A percentile compares a stretch with the other conserved stretches of the same genome.
Conservation (phyloP, 2,113 vertebrate genomes). For the Antigone vipio region DNA sequence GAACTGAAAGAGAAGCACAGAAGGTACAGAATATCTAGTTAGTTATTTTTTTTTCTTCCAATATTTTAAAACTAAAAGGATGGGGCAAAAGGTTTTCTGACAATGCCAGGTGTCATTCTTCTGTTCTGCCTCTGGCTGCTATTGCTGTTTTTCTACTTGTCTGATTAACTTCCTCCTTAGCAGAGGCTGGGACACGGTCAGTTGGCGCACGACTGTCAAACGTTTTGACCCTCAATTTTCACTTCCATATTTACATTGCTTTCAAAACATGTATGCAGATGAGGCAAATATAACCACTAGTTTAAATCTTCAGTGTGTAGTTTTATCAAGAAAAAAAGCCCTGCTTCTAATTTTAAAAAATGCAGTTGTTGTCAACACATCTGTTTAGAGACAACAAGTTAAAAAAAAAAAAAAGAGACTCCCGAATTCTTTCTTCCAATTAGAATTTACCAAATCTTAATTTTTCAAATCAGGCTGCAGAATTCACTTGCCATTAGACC, state of each 20-base stretch:
- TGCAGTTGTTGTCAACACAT: not conserved
- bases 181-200: not conserved
- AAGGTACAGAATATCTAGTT: accelerated
- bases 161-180: not conserved
- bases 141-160: not conserved
- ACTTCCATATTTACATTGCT: not conserved
- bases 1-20: not conserved
- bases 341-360: not conserved
- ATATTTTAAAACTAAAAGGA: not conserved
- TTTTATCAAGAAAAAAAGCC: not conserved
- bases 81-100: not conserved
- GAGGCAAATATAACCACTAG: not conserved
- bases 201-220: not conserved
- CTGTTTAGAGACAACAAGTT: not conserved
- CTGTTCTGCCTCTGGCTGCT: not conserved
- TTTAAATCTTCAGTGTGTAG: not conserved
- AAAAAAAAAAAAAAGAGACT: not conserved
- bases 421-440: not conserved
- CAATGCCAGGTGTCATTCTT: not conserved
- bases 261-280: not conserved
- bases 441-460: not conserved
- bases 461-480: not conserved
- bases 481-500: not conserved
- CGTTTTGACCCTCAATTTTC: not conserved
- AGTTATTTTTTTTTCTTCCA: too few species aligned